phyloP scores from a whole-genome alignment of 2,797 vertebrate species.

The Muraenolepis orangiensis region DNA sequence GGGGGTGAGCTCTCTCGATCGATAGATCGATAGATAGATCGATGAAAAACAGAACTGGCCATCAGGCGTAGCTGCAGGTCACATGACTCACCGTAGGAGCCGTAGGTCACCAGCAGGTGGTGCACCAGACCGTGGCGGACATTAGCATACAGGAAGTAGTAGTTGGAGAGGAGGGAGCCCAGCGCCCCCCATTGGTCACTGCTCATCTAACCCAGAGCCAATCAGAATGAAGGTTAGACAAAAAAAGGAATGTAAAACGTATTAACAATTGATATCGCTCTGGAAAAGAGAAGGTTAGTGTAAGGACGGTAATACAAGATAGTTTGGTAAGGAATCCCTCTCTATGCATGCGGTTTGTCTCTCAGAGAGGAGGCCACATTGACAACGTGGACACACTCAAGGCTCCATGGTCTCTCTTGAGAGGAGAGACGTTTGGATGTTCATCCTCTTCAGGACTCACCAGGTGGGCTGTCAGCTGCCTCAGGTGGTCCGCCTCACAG shows the following conservation, averaged over 20 bases:
- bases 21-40: no score
- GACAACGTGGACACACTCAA: no score
- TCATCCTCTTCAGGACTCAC: constrained; percentile 71
- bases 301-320: no score
- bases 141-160: constrained; percentile 77
- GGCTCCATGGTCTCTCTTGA: no score
- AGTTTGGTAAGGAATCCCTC: no score
- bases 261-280: no score
- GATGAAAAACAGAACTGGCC: neutral
- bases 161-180: constrained; percentile 72
- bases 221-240: neutral
- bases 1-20: no score
- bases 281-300: no score
- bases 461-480: constrained; percentile 77
- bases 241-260: neutral
- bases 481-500: constrained; percentile 71
- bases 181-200: constrained; percentile 63
- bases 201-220: constrained; percentile 62
- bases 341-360: no score
- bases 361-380: no score
- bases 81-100: constrained; percentile 65
- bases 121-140: constrained; percentile 73
- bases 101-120: constrained; percentile 73
- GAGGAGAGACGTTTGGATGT: no score
- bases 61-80: neutral